A percentile compares a stretch with the other conserved stretches of the same genome.
Evolutionary conservation across 1,140 invertebrate genomes (phyloP).

Genomic region (Ooceraea biroi): DNA sequence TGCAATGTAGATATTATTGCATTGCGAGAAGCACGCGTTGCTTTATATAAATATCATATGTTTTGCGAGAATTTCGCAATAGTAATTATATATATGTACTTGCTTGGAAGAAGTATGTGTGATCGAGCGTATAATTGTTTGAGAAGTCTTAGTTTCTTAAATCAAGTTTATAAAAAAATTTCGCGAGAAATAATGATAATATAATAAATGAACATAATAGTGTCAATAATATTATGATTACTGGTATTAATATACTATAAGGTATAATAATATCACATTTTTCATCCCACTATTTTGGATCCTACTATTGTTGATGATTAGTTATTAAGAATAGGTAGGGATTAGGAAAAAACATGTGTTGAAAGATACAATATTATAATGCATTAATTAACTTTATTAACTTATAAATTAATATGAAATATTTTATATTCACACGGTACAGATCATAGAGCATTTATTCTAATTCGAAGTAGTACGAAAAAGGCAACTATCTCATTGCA

Average conservation of each 20-base stretch:
- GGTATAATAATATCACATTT: too few species aligned
- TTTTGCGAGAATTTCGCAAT: too few species aligned
- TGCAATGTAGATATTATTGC: neutral
- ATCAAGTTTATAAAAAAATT: too few species aligned
- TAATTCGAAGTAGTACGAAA: conserved; percentile 23
- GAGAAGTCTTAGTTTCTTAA: neutral
- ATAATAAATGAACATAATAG: too few species aligned
- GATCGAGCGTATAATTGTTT: neutral
- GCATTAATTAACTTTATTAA: conserved; percentile 76
- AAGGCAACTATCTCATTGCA: conserved; percentile 43
- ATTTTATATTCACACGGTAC: conserved; percentile 52
- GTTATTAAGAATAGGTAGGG: conserved; percentile 38
- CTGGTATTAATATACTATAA: too few species aligned
- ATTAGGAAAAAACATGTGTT: conserved; percentile 5
- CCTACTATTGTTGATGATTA: neutral
- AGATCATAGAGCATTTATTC: conserved; percentile 46
- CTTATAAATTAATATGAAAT: conserved; percentile 73
- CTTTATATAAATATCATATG: too few species aligned
- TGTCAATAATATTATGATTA: too few species aligned
- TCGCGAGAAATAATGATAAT: too few species aligned
- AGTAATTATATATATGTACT: neutral
- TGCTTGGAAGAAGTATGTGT: neutral
- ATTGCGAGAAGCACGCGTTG: too few species aligned
- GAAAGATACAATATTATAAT: conserved; percentile 66
- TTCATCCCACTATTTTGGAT: neutral